phyloP scores from a whole-genome alignment of 2,888 invertebrate species.

The Operophtera brumata region DNA sequence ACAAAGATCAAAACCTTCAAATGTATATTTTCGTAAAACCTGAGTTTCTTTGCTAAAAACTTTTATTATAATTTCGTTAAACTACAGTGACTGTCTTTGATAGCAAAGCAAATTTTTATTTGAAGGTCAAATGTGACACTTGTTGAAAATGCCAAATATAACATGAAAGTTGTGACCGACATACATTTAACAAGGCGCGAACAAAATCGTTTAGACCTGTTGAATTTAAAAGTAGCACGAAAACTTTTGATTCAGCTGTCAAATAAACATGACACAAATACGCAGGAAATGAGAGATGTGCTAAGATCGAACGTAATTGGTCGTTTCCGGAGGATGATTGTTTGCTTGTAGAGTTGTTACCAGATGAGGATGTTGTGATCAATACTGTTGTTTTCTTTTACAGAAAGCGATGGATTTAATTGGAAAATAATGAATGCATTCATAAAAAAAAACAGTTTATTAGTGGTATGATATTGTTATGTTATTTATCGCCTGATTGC shows the following conservation, averaged over 20 bases:
- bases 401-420: conserved; percentile 6
- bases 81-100: background rate
- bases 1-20: too few relatives aligned
- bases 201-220: conserved; percentile 13
- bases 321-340: conserved; percentile 32
- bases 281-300: conserved; percentile 32
- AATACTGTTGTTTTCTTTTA: conserved; percentile 2
- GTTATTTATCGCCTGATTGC: background rate
- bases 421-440: background rate
- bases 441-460: background rate
- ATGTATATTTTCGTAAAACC: too few relatives aligned
- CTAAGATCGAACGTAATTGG: conserved; percentile 38
- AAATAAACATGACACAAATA: conserved; percentile 30
- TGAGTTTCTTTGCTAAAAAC: too few relatives aligned
- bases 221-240: conserved; percentile 12
- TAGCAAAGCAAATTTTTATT: too few relatives aligned
- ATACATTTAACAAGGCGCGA: conserved; percentile 13
- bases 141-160: background rate
- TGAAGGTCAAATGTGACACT: background rate
- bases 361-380: conserved; percentile 18
- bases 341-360: conserved; percentile 26
- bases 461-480: background rate
- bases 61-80: too few relatives aligned
- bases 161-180: conserved; percentile 3
- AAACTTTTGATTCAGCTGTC: conserved; percentile 23